Base-by-base conservation (phyloP, 2,888 invertebrate genomes). In the Calliopum simillimum region DNA sequence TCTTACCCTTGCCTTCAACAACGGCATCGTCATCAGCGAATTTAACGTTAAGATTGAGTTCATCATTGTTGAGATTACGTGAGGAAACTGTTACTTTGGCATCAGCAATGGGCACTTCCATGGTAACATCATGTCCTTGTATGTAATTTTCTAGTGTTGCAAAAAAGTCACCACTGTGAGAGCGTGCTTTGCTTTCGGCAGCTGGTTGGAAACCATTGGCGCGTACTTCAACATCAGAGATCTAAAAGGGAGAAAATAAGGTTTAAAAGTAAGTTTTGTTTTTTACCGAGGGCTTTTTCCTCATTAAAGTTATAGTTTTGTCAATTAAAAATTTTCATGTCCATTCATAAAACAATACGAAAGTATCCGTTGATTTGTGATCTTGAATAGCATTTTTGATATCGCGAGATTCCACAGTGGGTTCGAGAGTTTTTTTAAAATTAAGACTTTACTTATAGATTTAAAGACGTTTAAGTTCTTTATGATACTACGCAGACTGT, bases 11-110 rank as follows among this genome's bases (percentile, higher is more conserved):
- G 82, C 84, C 85, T 78, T 85, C 85, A 66, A 80, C 81, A 69
- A 79, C 78, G 25, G 73, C 76, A 58, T 76, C 79, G 63, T 74
- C 76, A 74, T 80, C 73, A 68, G 87, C 85, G 80, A 91, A 89
- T 80, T 92, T 92, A 71, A 94, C 88, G 86, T 92, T 92, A 67
- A 95, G 87, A 83, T 90, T 91, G 71, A 95, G 86, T 85, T 94
- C 92, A 79, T 94, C 93, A 73, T 91, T 89, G 82, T 93, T 92
- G 75, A 95, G 88, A 86, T 93, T 92, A 79, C 93, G 90, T 13
- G 94, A 92, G 84, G 92, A 93, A 71, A 95, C 89, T 73, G 92
- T 93, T 76, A 95, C 89, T 80, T 90, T 90, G 75, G 92, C 89
- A 78, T 92, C 93, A 63, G 89, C 90, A 73, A 91, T 84, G 19